Conservation (phyloP, 2,113 vertebrate genomes). For the Forbesichthys agassizii region DNA sequence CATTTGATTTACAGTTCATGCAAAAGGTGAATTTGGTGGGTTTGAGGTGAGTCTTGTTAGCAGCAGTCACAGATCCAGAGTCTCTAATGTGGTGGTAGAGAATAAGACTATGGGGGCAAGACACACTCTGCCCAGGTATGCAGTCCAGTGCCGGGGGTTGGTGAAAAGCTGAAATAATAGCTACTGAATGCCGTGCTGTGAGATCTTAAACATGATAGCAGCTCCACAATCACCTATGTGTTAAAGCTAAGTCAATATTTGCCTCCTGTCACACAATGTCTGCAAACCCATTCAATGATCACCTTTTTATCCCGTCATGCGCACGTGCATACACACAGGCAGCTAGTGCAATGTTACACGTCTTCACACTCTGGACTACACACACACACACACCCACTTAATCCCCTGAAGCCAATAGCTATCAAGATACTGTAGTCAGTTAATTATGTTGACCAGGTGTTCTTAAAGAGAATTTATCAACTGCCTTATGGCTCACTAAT, state of each 20-base stretch:
- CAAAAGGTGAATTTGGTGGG: no score
- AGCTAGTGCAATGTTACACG: neutral
- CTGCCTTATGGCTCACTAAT: no score
- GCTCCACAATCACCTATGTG: constrained; percentile 22
- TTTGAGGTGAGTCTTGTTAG: no score
- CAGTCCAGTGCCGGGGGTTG: no score
- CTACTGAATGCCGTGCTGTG: constrained; percentile 33
- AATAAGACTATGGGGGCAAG: no score
- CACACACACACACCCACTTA: neutral
- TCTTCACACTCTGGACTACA: neutral
- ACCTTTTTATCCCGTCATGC: constrained; percentile 8
- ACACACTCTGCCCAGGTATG: no score
- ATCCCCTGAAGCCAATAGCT: neutral
- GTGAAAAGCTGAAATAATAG: constrained; percentile 30
- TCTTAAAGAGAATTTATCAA: no score
- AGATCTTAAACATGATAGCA: constrained; percentile 46
- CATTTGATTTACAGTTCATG: no score
- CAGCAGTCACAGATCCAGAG: no score
- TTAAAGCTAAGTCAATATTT: constrained; percentile 65
- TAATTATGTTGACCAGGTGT: no score
- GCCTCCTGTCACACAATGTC: constrained; percentile 42
- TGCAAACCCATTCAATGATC: constrained; percentile 31
- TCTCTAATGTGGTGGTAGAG: no score
- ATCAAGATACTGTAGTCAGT: neutral
- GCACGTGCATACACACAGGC: constrained; percentile 7